A percentile compares a stretch with the other conserved stretches of the same genome.
These are phyloP conservation scores for Terebella lapidaria DNA, from an alignment of 2,888 invertebrate species.

Conservation along the genomic window DNA sequence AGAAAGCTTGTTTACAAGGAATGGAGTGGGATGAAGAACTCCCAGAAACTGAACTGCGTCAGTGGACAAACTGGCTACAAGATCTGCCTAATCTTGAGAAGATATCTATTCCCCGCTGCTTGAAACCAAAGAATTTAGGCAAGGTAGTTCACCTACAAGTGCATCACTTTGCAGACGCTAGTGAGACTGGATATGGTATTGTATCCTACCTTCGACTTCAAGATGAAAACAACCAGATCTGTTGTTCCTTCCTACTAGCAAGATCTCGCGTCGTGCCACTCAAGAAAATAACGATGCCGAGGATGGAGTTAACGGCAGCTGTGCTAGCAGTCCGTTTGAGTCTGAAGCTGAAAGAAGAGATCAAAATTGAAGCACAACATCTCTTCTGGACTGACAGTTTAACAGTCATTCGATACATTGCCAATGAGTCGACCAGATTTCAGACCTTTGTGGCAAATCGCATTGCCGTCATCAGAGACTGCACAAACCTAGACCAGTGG, in stretches of 20 bases:
- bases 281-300: neutral
- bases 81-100: too few species aligned
- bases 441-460: too few species aligned
- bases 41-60: too few species aligned
- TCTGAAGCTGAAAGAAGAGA: neutral
- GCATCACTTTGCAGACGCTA: neutral
- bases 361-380: conserved; percentile 4
- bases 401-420: too few species aligned
- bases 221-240: neutral
- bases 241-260: neutral
- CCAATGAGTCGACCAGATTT: too few species aligned
- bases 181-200: neutral
- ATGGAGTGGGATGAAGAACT: too few species aligned
- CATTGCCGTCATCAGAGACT: too few species aligned
- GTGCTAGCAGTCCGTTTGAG: neutral
- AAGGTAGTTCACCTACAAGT: neutral
- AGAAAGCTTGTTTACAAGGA: too few species aligned
- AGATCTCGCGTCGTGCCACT: neutral
- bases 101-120: too few species aligned
- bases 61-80: too few species aligned
- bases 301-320: neutral
- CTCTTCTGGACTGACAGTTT: conserved; percentile 14
- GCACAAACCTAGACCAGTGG: too few species aligned
- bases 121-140: neutral
- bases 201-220: neutral